A percentile compares a stretch with the other conserved stretches of the same genome.
These are phyloP conservation scores for Pantherophis alleghaniensis DNA, from an alignment of 2,797 vertebrate species.

Conservation along the genomic window DNA sequence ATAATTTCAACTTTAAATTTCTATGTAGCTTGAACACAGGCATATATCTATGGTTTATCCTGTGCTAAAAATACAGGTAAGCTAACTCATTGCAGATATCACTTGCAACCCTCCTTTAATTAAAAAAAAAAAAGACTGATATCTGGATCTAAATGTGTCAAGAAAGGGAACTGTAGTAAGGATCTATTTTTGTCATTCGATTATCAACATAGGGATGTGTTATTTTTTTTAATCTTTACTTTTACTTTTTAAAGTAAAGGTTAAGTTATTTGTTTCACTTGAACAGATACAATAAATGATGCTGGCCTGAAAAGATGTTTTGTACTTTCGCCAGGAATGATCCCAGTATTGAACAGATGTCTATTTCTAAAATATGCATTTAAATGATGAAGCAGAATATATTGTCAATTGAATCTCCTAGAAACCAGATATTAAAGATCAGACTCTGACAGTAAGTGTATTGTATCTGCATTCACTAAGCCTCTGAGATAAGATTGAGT, in stretches of 20 bases:
- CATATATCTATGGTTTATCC: constrained; percentile 2
- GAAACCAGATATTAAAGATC: not conserved
- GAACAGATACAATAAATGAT: not conserved
- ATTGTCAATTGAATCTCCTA: not conserved
- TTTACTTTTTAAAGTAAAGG: not conserved
- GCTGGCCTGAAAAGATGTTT: not conserved
- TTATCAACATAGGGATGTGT: constrained; percentile 20
- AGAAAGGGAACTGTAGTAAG: not conserved
- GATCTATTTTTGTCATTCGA: constrained; percentile 21
- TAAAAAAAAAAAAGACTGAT: constrained; percentile 33
- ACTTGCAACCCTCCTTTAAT: constrained; percentile 18
- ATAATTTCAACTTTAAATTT: constrained; percentile 18
- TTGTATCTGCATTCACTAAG: not conserved
- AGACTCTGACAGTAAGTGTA: not conserved
- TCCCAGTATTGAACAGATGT: not conserved
- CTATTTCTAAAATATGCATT: not conserved
- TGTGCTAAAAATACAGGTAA: constrained; percentile 44
- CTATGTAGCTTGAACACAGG: not conserved
- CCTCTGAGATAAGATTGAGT: not conserved
- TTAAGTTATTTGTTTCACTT: constrained; percentile 2
- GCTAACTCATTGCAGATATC: constrained; percentile 25
- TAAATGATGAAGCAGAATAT: not conserved
- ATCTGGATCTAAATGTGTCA: constrained; percentile 23
- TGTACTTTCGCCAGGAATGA: not conserved
- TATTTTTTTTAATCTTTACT: constrained; percentile 6